These are phyloP conservation scores for Nephotettix cincticeps DNA, from an alignment of 1,140 invertebrate species.

Conservation along the genomic window DNA sequence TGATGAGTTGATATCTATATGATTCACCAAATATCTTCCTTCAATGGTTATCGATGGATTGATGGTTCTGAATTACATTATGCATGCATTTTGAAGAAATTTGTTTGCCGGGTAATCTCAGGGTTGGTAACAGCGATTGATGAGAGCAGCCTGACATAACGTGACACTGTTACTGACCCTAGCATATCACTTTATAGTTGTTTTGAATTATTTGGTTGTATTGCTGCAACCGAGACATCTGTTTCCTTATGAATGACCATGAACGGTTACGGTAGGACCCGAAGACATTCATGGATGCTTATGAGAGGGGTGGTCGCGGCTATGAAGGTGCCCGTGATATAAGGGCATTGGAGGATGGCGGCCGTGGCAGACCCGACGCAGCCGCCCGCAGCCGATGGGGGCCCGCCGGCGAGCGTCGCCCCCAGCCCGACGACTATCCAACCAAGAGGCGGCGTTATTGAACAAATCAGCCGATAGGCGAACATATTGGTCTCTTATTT, in stretches of 20 bases:
- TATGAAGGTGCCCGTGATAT: conserved; percentile 25
- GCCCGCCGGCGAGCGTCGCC: conserved; percentile 16
- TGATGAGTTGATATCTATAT: no score
- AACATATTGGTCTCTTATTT: no score
- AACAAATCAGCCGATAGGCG: background rate
- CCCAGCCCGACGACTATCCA: conserved; percentile 30
- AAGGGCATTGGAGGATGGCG: conserved; percentile 17
- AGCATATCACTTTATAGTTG: no score
- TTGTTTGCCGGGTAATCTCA: no score
- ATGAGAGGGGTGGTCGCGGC: conserved; percentile 21
- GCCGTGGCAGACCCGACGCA: background rate
- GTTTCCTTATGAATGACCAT: no score
- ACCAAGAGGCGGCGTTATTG: conserved; percentile 35
- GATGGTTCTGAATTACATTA: background rate
- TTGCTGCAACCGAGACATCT: no score
- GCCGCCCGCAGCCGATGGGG: conserved; percentile 25
- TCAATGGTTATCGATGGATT: background rate
- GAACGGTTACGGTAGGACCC: conserved; percentile 31
- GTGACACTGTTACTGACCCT: no score
- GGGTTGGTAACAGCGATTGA: background rate
- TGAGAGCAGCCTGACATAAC: background rate
- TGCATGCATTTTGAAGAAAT: conserved; percentile 1
- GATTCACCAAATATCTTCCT: no score
- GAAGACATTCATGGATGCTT: conserved; percentile 35
- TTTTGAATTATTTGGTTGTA: no score